Base-by-base conservation (phyloP, 2,113 vertebrate genomes). In the Leptobrachium ailaonicum region DNA sequence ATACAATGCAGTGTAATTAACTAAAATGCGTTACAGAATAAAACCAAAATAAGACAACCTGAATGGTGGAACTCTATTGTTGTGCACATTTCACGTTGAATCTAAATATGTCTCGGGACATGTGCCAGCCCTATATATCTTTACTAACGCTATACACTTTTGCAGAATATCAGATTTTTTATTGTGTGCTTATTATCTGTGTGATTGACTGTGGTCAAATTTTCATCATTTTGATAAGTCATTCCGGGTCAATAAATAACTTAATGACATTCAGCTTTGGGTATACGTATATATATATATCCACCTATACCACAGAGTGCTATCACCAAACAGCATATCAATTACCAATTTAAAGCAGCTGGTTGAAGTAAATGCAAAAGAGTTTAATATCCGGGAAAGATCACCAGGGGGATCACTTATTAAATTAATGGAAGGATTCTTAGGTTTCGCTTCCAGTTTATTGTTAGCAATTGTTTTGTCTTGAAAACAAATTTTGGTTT, bases 301-400 rank as follows among this genome's bases (percentile, higher is more conserved):
- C 78, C 56, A 67, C 71, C 64, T 79, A 54, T 40, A 58, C 40
- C 89, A 54, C 83, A 86, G 83, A 87, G 44, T 82, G 81, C 84
- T 86, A 88, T 89, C 87, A 84, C 86, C 82, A 83, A 80, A 75
- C 85, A 86, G 70, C 83, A 84, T 85, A 20, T 62, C 83, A 82
- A 70, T 73, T 66, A 86, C 74, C 86, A 85, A 90, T 89, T 90
- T 88, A 84, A 90, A 90, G 87, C 88, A 90, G 85, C 87, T 90
- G 87, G 85, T 73, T 73, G 45, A 83, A 86, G 83, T 83, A 76
- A 89, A 63, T 83, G 86, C 85, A 88, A 88, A 83, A 69, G 83
- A 83, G 87, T 90, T 89, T 89, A 89, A 90, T 90, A 90, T 90
- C 89, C 87, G 82, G 89, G 73, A 86, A 85, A 86, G 82, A 85